Evolutionary conservation across 2,797 vertebrate species (phyloP).

Genomic region (Strix occidentalis): DNA sequence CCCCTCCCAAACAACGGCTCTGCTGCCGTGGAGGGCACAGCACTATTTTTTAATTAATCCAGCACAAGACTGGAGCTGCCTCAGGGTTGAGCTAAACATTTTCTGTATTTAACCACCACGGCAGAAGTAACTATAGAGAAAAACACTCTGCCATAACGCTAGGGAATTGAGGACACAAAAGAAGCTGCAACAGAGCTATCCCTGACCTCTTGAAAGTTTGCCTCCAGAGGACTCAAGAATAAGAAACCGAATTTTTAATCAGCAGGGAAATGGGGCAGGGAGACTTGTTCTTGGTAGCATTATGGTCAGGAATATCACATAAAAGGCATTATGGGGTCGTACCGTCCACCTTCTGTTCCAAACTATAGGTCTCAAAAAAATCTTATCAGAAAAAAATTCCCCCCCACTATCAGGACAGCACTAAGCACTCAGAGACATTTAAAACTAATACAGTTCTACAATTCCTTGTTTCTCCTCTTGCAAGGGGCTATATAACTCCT

Average conservation of each 20-base stretch:
- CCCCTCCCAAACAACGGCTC: background rate
- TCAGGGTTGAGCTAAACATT: constrained; percentile 4
- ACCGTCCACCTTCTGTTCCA: background rate
- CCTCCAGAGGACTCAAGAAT: background rate
- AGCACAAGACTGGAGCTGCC: background rate
- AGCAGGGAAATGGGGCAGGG: background rate
- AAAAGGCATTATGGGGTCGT: background rate
- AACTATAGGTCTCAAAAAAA: background rate
- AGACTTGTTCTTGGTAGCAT: background rate
- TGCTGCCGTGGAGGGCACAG: background rate
- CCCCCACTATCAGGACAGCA: background rate
- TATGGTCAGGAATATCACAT: background rate
- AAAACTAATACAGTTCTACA: background rate
- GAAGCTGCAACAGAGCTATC: background rate
- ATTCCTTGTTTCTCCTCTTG: background rate
- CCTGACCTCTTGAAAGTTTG: background rate
- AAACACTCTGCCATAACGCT: background rate
- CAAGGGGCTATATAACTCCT: background rate
- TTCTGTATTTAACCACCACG: background rate
- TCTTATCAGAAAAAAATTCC: background rate
- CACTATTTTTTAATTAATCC: constrained; percentile 20
- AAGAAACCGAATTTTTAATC: background rate
- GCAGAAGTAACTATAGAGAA: background rate
- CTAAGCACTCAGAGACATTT: background rate
- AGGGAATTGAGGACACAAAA: constrained; percentile 15